Evolutionary conservation across 2,113 vertebrate species (phyloP).

Genomic region (Syngnathus typhle): DNA sequence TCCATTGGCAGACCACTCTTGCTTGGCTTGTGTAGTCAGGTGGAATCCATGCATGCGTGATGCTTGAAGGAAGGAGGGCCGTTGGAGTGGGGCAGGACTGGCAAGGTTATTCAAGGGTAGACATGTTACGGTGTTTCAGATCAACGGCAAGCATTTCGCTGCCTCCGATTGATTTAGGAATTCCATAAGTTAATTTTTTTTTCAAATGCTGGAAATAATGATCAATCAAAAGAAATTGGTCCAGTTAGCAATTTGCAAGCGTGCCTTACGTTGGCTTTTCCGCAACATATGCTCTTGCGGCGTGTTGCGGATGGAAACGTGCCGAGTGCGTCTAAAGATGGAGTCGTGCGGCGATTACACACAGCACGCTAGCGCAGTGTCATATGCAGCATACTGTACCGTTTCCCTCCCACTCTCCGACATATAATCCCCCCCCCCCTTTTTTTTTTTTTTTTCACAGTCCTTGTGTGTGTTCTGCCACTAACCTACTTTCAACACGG

Average conservation of each 20-base stretch:
- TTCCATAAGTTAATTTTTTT: no score
- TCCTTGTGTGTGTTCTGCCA: constrained; percentile 16
- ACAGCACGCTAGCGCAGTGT: not conserved
- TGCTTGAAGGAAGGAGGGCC: not conserved
- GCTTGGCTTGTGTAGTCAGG: constrained; percentile 5
- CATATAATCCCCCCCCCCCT: constrained; percentile 4
- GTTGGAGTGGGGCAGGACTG: not conserved
- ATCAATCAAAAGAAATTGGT: no score
- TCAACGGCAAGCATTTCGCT: not conserved
- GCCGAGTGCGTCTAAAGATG: not conserved
- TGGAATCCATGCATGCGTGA: not conserved
- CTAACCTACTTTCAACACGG: constrained; percentile 53
- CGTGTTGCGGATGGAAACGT: constrained; percentile 1
- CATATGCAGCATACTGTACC: constrained; percentile 37
- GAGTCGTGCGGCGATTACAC: constrained; percentile 8
- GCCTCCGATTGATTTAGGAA: no score
- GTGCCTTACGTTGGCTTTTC: not conserved
- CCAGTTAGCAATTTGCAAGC: not conserved
- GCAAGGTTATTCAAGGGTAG: constrained; percentile 3
- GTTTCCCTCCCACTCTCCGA: constrained; percentile 21
- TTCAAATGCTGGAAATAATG: no score
- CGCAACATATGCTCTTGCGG: constrained; percentile 7
- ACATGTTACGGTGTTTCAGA: not conserved
- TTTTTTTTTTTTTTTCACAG: not conserved
- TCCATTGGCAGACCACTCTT: constrained; percentile 17